Evolutionary conservation across 2,797 vertebrate species (phyloP).

Genomic region (Halcyon leucocephala): DNA sequence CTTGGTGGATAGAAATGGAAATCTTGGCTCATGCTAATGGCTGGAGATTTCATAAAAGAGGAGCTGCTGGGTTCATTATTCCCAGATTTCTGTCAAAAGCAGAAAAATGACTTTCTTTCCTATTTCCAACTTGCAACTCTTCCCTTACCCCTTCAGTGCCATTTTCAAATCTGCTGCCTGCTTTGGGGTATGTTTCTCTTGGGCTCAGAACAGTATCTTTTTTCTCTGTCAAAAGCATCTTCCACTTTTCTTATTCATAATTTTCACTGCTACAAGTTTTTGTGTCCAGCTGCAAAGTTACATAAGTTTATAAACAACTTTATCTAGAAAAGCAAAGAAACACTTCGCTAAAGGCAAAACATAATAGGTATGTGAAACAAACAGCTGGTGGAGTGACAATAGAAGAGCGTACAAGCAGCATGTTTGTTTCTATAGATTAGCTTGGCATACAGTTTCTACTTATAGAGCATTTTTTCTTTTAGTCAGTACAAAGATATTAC

Average conservation of each 20-base stretch:
- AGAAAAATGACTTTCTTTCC: background rate
- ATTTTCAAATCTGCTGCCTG: background rate
- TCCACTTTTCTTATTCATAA: background rate
- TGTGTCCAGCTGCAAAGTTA: background rate
- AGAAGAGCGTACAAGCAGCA: background rate
- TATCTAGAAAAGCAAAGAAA: background rate
- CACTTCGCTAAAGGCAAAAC: background rate
- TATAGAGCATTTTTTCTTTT: background rate
- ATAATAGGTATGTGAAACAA: background rate
- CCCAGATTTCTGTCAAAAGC: background rate
- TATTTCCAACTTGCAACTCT: background rate
- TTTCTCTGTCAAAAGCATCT: background rate
- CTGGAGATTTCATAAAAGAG: background rate
- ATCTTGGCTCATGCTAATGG: background rate
- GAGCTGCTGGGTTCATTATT: background rate
- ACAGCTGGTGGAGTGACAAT: background rate
- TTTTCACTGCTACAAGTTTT: background rate
- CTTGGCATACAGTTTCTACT: background rate
- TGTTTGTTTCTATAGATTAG: slow-evolving; percentile 14
- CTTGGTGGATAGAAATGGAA: background rate
- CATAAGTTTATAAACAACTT: background rate
- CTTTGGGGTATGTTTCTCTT: background rate
- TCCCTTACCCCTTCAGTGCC: background rate
- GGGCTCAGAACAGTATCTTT: background rate
- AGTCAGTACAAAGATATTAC: background rate